Evolutionary conservation across 2,797 vertebrate species (phyloP), one percentile per base, ranked within the genome.

Genomic region (Morus bassanus): DNA sequence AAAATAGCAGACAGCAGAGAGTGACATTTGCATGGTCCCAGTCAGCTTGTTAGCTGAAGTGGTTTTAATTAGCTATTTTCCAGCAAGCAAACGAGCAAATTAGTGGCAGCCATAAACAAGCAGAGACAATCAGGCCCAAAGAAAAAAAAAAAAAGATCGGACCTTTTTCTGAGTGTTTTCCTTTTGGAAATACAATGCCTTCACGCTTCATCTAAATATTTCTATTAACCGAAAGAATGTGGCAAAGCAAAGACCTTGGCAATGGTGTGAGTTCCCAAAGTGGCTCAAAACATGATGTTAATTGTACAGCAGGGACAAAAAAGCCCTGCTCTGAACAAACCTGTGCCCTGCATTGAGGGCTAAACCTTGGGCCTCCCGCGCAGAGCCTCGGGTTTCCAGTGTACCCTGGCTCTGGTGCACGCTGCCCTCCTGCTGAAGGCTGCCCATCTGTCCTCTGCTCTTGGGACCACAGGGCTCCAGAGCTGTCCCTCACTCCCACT

Each of bases 41-140:
- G 99, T 98, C 99, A 99, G 99, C 98, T 99, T 99, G 99, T 99
- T 99, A 99, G 99, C 97, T 99, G 99, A 99, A 99, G 99, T 99
- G 99, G 98, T 99, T 99, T 99, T 99, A 99, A 99, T 99, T 99
- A 99, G 98, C 98, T 99, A 99, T 99, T 99, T 99, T 99, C 99
- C 98, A 99, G 98, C 99, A 99, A 99, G 99, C 98, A 99, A 99
- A 99, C 97, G 98, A 99, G 98, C 98, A 99, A 99, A 99, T 99
- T 99, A 99, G 99, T 98, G 98, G 98, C 98, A 98, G 98, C 98
- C 98, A 98, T 99, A 99, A 99, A 99, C 98, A 99, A 99, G 98
- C 98, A 98, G 98, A 99, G 98, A 98, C 98, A 98, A 99, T 98
- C 98, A 98, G 98, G 97, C 98, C 98, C 97, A 97, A 98, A 98